Evolutionary conservation across 2,888 invertebrate genomes (phyloP), one percentile per base, ranked within the genome.

Genomic region (Gryllus longicercus): DNA sequence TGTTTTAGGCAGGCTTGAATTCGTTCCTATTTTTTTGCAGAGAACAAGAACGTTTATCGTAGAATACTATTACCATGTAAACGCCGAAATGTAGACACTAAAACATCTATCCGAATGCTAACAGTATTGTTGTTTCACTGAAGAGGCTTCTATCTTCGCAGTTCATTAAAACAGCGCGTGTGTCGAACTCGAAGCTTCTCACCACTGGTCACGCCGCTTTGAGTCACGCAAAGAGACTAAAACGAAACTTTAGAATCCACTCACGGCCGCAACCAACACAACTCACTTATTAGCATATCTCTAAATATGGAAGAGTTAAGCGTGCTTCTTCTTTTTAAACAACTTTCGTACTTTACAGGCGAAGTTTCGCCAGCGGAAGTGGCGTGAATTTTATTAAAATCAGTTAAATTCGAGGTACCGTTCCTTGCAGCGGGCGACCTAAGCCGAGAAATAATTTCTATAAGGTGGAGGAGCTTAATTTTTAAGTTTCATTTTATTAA

Each of bases 391-490:
- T 63, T 63, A 63, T 63, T 63, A 63, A 63, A 63, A 63, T 63
- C 63, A 63, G 63, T 63, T 63, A 63, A 63, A 63, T 63, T 63
- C 8, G n/a, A 63, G 63, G n/a, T 63, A n/a, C 16, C n/a, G 63
- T 63, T 63, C 16, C 63, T 14, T 14, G 16, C n/a, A n/a, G 63
- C 63, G 63, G 63, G 63, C n/a, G 16, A 16, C 63, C 63, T 63
- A 63, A 63, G 63, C 63, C 63, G n/a, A 63, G 63, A 63, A 63
- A n/a, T 63, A 63, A 63, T 63, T 63, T 63, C 63, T 63, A 63
- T 63, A 63, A 63, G 63, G 63, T n/a, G n/a, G 16, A n/a, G 63
- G 14, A 63, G 63, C 63, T 63, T 63, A 63, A 63, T 63, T 63
- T 63, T 63, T 63, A 63, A 63, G 63, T 63, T 63, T 63, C 63